Base-by-base conservation (phyloP, 2,113 vertebrate species). In the Apus apus region DNA sequence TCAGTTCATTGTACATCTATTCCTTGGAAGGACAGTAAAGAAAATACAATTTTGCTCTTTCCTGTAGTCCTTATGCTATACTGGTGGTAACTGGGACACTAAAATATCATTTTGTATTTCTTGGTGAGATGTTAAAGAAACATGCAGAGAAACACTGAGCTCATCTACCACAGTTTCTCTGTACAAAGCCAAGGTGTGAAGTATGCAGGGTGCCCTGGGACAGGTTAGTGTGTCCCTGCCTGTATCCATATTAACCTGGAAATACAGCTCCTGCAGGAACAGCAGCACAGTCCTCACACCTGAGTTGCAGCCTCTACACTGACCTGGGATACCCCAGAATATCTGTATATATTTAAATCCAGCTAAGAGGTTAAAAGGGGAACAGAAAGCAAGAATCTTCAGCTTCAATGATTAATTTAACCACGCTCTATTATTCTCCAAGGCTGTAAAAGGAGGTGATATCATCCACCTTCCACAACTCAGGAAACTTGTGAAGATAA, bases 241-340 rank as follows among this genome's bases (percentile, higher is more conserved):
- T 0, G 5, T 1, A 27, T 1, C 56, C n/a, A 9, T 0, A 13
- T 4, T 9, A 10, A 65, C 16, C 45, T 6, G 36, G 12, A 40
- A 65, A 30, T 3, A 1, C 2, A 2, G 17, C 1, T 54, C 25
- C 64, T 70, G 56, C 50, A 2, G 1, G 19, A 71, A 2, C 18
- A 72, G 50, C 0, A 9, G 14, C 0, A 18, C 1, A 58, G 20
- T 7, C 30, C 46, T 43, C 46, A 19, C 23, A 1, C 3, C 11
- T 11, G 27, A 61, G 45, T 0, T 43, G 29, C 26, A 58, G 48
- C 13, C 53, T 61, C 77, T 19, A 15, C 11, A 0, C 26, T 30
- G 62, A 61, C 57, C 70, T 54, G 57, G 32, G 65, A 32, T 3
- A 62, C 7, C 40, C 75, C 19, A 34, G 48, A 75, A 72, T 29